phyloP scores from a whole-genome alignment of 2,113 vertebrate species.

The Microcebus jonahi region DNA sequence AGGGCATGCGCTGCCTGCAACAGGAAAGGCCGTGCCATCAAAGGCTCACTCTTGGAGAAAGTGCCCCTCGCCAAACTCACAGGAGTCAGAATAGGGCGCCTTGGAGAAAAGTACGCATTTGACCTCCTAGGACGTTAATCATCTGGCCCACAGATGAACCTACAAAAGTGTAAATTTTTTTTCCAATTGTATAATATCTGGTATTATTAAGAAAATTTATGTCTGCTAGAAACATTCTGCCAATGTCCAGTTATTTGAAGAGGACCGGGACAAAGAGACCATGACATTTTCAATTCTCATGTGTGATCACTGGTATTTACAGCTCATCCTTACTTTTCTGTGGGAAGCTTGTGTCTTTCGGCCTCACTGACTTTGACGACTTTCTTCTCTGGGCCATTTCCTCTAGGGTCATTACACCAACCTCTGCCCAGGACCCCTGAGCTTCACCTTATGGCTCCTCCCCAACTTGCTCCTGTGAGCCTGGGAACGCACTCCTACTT shows the following conservation, averaged over 20 bases:
- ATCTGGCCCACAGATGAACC: constrained; percentile 12
- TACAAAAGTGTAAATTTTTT: not conserved
- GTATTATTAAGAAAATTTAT: not conserved
- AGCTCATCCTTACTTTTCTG: not conserved
- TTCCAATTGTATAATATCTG: not conserved
- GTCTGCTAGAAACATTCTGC: not conserved
- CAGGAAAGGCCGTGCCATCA: not conserved
- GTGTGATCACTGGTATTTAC: not conserved
- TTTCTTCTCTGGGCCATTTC: not conserved
- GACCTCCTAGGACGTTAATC: not conserved
- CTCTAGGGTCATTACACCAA: not conserved
- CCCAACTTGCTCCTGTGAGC: not conserved
- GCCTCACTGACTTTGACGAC: not conserved
- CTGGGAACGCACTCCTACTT: not conserved
- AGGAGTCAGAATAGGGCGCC: not conserved
- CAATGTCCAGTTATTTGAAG: not conserved
- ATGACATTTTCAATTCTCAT: not conserved
- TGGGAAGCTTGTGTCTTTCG: not conserved
- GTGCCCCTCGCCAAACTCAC: not conserved
- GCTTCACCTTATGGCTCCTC: not conserved
- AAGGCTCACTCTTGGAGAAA: not conserved
- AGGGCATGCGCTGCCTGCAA: not conserved
- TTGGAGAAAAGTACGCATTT: not conserved
- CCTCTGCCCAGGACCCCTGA: not conserved
- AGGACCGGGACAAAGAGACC: not conserved